These are phyloP conservation scores for Oreochromis aureus DNA, from an alignment of 2,113 vertebrate genomes.

Conservation along the genomic window DNA sequence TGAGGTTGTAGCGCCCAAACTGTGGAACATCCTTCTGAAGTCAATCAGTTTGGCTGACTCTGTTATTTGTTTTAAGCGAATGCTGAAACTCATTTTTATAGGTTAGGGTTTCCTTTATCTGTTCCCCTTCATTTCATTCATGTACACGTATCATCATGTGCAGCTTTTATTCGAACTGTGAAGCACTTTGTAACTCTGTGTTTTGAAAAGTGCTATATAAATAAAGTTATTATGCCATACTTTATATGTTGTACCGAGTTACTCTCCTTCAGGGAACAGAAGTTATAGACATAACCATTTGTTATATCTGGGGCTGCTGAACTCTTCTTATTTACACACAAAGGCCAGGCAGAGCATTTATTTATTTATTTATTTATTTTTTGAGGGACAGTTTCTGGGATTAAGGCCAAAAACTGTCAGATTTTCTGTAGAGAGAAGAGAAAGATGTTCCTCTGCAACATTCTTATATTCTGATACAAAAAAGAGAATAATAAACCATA, in stretches of 20 bases:
- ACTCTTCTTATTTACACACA: slow-evolving; percentile 13
- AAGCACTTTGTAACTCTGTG: not conserved
- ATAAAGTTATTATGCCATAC: not conserved
- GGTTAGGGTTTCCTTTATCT: not conserved
- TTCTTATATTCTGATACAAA: not conserved
- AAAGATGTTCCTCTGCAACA: not conserved
- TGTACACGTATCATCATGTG: not conserved
- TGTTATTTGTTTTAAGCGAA: not conserved
- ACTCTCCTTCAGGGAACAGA: not conserved
- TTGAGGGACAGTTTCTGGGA: slow-evolving; percentile 9
- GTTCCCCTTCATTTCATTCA: not conserved
- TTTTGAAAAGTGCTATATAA: not conserved
- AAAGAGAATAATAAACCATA: not conserved
- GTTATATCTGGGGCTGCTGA: not conserved
- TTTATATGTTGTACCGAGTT: not conserved
- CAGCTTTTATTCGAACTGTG: not conserved
- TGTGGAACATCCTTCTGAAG: not conserved
- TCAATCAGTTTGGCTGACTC: not conserved
- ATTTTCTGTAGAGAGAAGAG: not conserved
- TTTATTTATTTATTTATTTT: not conserved
- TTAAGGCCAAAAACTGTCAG: slow-evolving; percentile 7
- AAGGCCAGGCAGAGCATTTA: not conserved
- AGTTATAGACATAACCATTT: not conserved
- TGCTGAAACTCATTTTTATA: not conserved
- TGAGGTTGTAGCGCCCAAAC: not conserved